Percentiles rank a stretch among this genome's conserved stretches.
phyloP scores from a whole-genome alignment of 2,888 invertebrate genomes.

The Andrena bicolor region DNA sequence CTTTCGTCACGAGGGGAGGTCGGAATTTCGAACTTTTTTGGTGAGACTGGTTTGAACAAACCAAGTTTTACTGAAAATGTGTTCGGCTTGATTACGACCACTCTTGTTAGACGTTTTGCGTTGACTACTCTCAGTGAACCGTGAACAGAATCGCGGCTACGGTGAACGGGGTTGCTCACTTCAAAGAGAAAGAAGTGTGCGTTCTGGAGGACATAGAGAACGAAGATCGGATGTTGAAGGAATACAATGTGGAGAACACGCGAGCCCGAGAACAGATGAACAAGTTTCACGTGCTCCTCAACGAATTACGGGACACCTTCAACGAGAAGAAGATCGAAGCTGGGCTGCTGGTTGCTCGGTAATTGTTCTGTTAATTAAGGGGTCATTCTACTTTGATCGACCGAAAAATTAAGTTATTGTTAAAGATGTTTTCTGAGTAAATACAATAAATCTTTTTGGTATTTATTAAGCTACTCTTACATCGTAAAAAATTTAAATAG shows the following conservation, averaged over 20 bases:
- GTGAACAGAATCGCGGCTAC: conserved; percentile 63
- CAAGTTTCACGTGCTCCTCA: conserved; percentile 46
- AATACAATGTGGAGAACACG: conserved; percentile 31
- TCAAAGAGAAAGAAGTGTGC: conserved; percentile 71
- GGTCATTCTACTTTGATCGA: no score
- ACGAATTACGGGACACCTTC: conserved; percentile 55
- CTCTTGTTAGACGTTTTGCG: neutral
- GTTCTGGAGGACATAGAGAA: conserved; percentile 62
- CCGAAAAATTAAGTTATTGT: no score
- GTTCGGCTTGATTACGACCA: neutral
- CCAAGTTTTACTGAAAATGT: neutral
- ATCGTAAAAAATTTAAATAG: no score
- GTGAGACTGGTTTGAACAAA: no score
- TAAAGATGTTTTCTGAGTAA: no score
- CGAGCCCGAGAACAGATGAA: conserved; percentile 59
- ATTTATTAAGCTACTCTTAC: no score
- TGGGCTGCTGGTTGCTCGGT: conserved; percentile 73
- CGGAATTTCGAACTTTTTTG: neutral
- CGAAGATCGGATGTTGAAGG: conserved; percentile 50
- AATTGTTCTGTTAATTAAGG: conserved; percentile 9
- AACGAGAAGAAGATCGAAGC: conserved; percentile 61
- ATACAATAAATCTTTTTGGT: no score
- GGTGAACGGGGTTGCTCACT: conserved; percentile 66
- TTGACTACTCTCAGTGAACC: conserved; percentile 15
- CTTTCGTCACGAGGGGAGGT: neutral